A percentile compares a stretch with the other conserved stretches of the same genome.
phyloP scores from a whole-genome alignment of 2,797 vertebrate genomes.

The Perodicticus potto region DNA sequence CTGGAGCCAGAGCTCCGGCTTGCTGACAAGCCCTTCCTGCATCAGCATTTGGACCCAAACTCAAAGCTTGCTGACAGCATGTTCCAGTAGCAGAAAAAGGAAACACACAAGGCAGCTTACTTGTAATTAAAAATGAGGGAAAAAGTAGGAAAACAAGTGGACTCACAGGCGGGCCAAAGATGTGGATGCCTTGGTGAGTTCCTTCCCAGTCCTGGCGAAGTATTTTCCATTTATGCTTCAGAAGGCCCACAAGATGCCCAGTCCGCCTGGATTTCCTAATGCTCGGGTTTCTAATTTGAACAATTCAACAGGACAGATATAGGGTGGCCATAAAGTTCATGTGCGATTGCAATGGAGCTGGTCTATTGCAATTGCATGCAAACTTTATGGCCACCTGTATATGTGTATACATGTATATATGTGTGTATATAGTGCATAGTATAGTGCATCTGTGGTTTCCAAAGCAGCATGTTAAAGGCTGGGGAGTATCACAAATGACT shows the following conservation, averaged over 20 bases:
- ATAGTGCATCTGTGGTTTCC: not conserved
- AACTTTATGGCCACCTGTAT: too few species aligned
- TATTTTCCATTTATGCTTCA: slow-evolving; percentile 4
- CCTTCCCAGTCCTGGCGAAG: slow-evolving; percentile 45
- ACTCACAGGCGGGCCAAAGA: slow-evolving; percentile 21
- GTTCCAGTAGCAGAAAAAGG: slow-evolving; percentile 23
- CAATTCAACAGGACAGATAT: not conserved
- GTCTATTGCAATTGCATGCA: too few species aligned
- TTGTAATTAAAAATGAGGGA: slow-evolving; percentile 51
- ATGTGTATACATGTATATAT: too few species aligned
- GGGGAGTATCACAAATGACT: not conserved
- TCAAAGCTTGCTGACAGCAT: not conserved
- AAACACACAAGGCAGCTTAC: slow-evolving; percentile 18
- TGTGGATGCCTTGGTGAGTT: slow-evolving; percentile 32
- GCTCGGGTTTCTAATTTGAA: slow-evolving; percentile 14
- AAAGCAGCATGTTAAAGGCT: not conserved
- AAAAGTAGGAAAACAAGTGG: slow-evolving; percentile 63
- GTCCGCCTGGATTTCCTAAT: not conserved
- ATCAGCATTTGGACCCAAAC: not conserved
- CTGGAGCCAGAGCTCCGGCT: not conserved
- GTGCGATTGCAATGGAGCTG: too few species aligned
- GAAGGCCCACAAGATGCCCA: not conserved
- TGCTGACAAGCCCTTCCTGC: not conserved
- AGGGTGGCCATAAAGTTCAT: too few species aligned
- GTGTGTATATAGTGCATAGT: too few species aligned